These are phyloP conservation scores for Meles meles DNA, from an alignment of 2,113 vertebrate genomes.

Conservation along the genomic window DNA sequence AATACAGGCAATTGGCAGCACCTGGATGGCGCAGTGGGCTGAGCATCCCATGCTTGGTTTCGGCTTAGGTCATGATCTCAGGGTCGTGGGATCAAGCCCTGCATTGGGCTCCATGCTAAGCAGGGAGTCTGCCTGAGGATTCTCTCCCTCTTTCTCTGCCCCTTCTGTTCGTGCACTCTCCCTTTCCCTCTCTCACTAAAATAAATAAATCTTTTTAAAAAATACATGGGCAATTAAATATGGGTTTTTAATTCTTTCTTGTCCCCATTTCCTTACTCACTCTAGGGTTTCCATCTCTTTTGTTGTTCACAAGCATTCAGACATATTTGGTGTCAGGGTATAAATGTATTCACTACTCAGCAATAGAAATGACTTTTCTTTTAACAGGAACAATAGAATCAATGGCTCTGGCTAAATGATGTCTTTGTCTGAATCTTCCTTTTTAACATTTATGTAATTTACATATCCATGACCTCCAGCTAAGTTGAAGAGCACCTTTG, in stretches of 20 bases:
- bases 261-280: background rate
- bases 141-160: no score
- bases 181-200: no score
- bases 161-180: no score
- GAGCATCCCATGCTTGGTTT: no score
- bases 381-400: background rate
- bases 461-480: background rate
- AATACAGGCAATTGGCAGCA: background rate
- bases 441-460: conserved; percentile 33
- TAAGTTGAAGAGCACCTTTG: background rate
- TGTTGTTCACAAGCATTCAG: background rate
- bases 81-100: no score
- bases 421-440: conserved; percentile 6
- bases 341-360: background rate
- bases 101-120: no score
- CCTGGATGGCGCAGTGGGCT: no score
- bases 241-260: background rate
- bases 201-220: background rate
- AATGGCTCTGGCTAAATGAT: background rate
- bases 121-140: no score
- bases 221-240: background rate
- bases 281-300: background rate
- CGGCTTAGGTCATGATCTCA: no score
- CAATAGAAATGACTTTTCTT: background rate
- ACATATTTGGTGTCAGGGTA: background rate